phyloP scores from a whole-genome alignment of 1,140 invertebrate species.

The Magallana gigas region DNA sequence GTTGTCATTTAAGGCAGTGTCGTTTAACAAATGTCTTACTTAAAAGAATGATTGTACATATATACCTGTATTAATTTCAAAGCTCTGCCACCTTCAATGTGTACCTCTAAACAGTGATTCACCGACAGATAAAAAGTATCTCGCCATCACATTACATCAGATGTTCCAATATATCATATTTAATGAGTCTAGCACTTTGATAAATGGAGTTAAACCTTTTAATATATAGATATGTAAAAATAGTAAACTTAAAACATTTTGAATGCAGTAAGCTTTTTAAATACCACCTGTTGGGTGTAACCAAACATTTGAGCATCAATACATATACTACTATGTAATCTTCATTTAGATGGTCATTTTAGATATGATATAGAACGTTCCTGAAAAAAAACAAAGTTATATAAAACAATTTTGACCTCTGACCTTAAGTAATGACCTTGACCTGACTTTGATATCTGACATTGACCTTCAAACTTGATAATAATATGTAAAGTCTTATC shows the following conservation, averaged over 20 bases:
- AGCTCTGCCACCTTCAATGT: neutral
- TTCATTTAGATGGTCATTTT: no score
- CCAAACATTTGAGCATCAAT: no score
- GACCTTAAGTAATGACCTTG: no score
- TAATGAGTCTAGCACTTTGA: neutral
- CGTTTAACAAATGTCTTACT: constrained; percentile 22
- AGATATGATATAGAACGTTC: no score
- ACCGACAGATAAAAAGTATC: neutral
- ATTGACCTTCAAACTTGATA: no score
- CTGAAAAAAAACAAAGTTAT: no score
- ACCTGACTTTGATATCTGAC: no score
- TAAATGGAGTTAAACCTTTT: neutral
- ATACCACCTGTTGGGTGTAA: no score
- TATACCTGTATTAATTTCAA: neutral
- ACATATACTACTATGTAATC: no score
- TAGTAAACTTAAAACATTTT: neutral
- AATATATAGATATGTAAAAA: neutral
- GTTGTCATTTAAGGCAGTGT: neutral
- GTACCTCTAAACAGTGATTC: neutral
- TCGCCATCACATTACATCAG: neutral
- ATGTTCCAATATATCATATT: neutral
- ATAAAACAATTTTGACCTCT: no score
- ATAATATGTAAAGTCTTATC: no score
- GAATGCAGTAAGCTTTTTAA: no score
- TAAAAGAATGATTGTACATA: neutral